Evolutionary conservation across 2,888 invertebrate genomes (phyloP).

Genomic region (Cheilosia pagana): DNA sequence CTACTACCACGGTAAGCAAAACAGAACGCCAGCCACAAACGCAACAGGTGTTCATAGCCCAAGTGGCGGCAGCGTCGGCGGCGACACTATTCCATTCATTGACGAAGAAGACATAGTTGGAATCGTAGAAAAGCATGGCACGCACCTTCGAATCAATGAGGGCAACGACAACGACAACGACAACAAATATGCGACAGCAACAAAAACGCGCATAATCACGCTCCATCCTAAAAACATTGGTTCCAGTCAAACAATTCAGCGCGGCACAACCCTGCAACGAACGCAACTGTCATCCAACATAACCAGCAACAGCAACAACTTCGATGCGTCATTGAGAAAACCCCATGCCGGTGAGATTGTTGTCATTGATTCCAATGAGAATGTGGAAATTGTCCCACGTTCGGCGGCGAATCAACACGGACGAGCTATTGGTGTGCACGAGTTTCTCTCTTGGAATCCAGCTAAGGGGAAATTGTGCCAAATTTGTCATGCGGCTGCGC

Average conservation of each 20-base stretch:
- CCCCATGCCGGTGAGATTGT: slow-evolving; percentile 13
- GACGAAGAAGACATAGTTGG: slow-evolving; percentile 69
- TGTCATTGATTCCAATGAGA: slow-evolving; percentile 32
- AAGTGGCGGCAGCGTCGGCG: slow-evolving; percentile 24
- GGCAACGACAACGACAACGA: slow-evolving; percentile 37
- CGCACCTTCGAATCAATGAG: slow-evolving; percentile 60
- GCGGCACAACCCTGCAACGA: slow-evolving; percentile 48
- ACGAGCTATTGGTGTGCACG: slow-evolving; percentile 48
- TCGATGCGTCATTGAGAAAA: slow-evolving; percentile 35
- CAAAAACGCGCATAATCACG: slow-evolving; percentile 66
- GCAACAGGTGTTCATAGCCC: slow-evolving; percentile 30
- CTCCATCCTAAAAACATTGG: slow-evolving; percentile 72
- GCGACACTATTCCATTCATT: slow-evolving; percentile 75
- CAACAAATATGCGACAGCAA: slow-evolving; percentile 30
- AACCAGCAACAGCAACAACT: slow-evolving; percentile 14
- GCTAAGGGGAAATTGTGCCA: slow-evolving; percentile 75
- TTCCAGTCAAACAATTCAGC: slow-evolving; percentile 69
- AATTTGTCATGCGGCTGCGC: slow-evolving; percentile 74
- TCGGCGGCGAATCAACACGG: slow-evolving; percentile 19
- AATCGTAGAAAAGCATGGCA: slow-evolving; percentile 52
- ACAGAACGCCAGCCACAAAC: slow-evolving; percentile 7
- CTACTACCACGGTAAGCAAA: slow-evolving; percentile 25
- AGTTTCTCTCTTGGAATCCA: slow-evolving; percentile 70
- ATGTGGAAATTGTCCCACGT: slow-evolving; percentile 12
- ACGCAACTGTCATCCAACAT: slow-evolving; percentile 29